Evolutionary conservation across 2,888 invertebrate species (phyloP).

Genomic region (Drosophila basisetae): DNA sequence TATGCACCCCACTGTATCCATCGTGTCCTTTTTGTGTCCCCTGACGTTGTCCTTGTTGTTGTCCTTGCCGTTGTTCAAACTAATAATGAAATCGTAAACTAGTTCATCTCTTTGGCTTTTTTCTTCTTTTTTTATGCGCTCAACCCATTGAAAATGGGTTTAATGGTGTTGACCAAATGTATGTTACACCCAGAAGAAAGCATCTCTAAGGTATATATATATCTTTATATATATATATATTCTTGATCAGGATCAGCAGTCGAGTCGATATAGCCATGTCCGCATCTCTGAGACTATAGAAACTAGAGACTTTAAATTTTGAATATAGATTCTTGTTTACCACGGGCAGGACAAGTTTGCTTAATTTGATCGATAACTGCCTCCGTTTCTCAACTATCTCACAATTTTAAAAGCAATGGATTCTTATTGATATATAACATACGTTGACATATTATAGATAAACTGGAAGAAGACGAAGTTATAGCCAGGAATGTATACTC

Average conservation of each 20-base stretch:
- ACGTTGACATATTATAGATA: not conserved
- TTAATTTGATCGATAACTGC: not conserved
- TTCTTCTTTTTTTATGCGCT: constrained; percentile 1
- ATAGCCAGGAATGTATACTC: not conserved
- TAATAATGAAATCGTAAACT: constrained; percentile 80
- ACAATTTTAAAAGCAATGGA: not conserved
- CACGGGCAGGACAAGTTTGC: not conserved
- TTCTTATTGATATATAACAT: not conserved
- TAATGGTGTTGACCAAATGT: not conserved
- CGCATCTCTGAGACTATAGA: not conserved
- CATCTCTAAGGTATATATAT: not conserved
- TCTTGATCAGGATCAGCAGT: not conserved
- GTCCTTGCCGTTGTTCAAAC: constrained; percentile 65
- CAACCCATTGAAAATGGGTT: not conserved
- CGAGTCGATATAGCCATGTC: not conserved
- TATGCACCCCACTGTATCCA: constrained; percentile 10
- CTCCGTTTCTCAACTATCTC: not conserved
- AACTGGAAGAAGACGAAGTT: not conserved
- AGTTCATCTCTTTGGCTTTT: constrained; percentile 65
- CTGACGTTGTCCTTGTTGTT: constrained; percentile 15
- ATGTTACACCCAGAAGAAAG: not conserved
- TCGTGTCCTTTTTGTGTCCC: constrained; percentile 29
- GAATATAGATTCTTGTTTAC: not conserved
- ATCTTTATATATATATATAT: not conserved
- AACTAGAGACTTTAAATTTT: not conserved